Base-by-base conservation (phyloP, 2,797 vertebrate species). In the Austrolebias charrua region DNA sequence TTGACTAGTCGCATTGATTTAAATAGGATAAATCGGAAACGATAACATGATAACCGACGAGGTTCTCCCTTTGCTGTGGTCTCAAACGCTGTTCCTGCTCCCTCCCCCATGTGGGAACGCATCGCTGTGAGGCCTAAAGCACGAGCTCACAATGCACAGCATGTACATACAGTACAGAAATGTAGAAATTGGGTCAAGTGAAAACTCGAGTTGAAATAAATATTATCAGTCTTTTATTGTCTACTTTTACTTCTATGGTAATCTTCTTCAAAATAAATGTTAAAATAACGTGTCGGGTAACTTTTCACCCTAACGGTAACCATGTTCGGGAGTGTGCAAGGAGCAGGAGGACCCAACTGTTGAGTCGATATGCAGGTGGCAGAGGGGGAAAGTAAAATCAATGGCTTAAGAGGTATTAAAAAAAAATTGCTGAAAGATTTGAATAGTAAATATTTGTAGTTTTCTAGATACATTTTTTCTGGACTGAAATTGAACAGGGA, bases 121-220 rank as follows among this genome's bases (percentile, higher is more conserved):
- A 16, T 38, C 47, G 42, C 42, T 44, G 11, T 28, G 53, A 48
- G 69, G 53, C 55, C 57, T 55, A 51, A 50, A 76, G 83, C 85
- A 87, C 86, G 83, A 81, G 63, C 63, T 67, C 63, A 48, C 50
- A 48, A 29, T 79, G 62, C 71, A 66, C 84, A 83, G 81, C 86
- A 88, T 85, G 86, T 55, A 31, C 57, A 65, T 24, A 55, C 55
- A 52, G 51, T 24, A 55, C 55, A 52, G 51, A 59, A 61, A 66
- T 79, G 67, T 83, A 75, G 48, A 79, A 78, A 74, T 48, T 55
- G 47, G 66, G 55, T 70, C 75, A 48, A 33, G 47, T 6, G 31
- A 33, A 33, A 6, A 9, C 6, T 6, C 31, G 6, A 33, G 31
- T 33, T 33, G 2, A 75, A 55, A 76, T 64, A 66, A 78, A 78